These are phyloP conservation scores for Notodonta ziczac DNA, from an alignment of 2,888 invertebrate species.

Conservation along the genomic window DNA sequence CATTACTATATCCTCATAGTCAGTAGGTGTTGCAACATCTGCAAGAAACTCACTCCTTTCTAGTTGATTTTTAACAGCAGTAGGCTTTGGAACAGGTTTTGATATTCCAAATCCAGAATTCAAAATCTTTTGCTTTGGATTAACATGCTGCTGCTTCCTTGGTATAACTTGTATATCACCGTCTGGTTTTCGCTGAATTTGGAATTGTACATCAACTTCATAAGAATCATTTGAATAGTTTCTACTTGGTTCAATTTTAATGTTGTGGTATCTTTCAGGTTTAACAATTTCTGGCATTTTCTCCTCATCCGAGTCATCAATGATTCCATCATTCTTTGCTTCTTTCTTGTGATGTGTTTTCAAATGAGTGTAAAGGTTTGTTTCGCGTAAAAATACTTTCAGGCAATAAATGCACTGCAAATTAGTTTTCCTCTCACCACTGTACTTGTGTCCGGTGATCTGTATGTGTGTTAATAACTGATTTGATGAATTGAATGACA, in stretches of 20 bases:
- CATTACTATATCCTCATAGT: slow-evolving; percentile 71
- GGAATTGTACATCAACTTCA: slow-evolving; percentile 60
- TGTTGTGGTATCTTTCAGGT: slow-evolving; percentile 14
- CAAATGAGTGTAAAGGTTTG: slow-evolving; percentile 89
- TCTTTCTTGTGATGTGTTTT: slow-evolving; percentile 87
- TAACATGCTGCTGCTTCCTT: slow-evolving; percentile 53
- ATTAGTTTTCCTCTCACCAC: slow-evolving; percentile 70
- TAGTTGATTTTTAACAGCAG: slow-evolving; percentile 37
- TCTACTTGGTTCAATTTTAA: slow-evolving; percentile 64
- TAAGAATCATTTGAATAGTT: slow-evolving; percentile 61
- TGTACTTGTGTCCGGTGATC: slow-evolving; percentile 82
- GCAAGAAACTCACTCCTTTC: slow-evolving; percentile 52
- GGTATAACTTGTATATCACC: slow-evolving; percentile 80
- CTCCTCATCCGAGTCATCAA: slow-evolving; percentile 84
- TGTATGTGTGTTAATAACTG: slow-evolving; percentile 81
- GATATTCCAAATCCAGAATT: slow-evolving; percentile 61
- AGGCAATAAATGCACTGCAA: slow-evolving; percentile 90
- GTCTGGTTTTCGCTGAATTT: slow-evolving; percentile 65
- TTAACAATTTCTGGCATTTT: slow-evolving; percentile 20
- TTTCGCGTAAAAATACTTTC: slow-evolving; percentile 88
- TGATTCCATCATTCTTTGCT: slow-evolving; percentile 87
- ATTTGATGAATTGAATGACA: slow-evolving; percentile 73
- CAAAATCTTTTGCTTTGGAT: slow-evolving; percentile 69
- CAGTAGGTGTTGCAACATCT: slow-evolving; percentile 41
- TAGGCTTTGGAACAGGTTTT: slow-evolving; percentile 39